These are phyloP conservation scores for Amia ocellicauda DNA, from an alignment of 2,113 vertebrate species.

Conservation along the genomic window DNA sequence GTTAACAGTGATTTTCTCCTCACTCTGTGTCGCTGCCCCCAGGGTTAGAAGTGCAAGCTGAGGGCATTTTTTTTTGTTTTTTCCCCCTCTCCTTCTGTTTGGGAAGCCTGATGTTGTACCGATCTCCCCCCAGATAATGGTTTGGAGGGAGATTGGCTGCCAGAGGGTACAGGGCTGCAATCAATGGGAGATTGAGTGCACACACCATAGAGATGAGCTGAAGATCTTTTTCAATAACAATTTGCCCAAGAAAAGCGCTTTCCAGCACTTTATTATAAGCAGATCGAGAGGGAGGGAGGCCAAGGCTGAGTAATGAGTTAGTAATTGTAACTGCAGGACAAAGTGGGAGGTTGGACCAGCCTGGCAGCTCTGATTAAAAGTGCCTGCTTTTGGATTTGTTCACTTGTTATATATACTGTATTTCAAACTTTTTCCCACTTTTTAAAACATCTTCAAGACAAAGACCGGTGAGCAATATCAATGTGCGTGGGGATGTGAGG, in stretches of 20 bases:
- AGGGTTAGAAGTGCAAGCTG: background rate
- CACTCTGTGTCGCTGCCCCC: background rate
- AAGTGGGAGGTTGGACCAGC: background rate
- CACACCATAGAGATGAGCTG: constrained; percentile 12
- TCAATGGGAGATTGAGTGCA: constrained; percentile 16
- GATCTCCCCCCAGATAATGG: background rate
- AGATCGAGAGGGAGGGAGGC: background rate
- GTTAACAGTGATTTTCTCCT: background rate
- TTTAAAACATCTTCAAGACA: too few relatives aligned
- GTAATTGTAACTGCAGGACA: background rate
- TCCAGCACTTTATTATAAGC: constrained; percentile 13
- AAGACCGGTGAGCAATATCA: too few relatives aligned
- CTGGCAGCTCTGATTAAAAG: constrained; percentile 3
- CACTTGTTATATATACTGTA: too few relatives aligned
- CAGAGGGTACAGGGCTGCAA: constrained; percentile 1
- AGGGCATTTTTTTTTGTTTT: background rate
- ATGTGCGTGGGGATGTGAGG: too few relatives aligned
- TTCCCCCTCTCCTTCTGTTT: background rate
- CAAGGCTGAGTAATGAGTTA: background rate
- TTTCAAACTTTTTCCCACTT: too few relatives aligned
- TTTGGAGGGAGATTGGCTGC: constrained; percentile 17
- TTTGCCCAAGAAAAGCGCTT: constrained; percentile 17
- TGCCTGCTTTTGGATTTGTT: too few relatives aligned
- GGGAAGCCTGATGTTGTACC: constrained; percentile 4
- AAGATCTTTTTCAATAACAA: constrained; percentile 22